These are phyloP conservation scores for Elegia similella DNA, from an alignment of 2,888 invertebrate genomes.

Conservation along the genomic window DNA sequence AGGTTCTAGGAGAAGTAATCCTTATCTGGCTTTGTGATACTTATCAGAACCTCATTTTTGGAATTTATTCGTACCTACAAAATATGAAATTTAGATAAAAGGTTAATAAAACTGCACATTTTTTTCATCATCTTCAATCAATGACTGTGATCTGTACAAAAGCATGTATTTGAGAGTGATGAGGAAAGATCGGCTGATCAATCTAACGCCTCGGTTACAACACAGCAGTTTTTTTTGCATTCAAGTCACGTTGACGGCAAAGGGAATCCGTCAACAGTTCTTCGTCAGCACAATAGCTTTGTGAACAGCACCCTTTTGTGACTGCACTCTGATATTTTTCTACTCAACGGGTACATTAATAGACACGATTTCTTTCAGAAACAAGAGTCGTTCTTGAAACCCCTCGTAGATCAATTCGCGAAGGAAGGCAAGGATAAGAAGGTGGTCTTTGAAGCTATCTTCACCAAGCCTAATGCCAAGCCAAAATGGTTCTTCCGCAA, in stretches of 20 bases:
- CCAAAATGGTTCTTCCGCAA: conserved; percentile 96
- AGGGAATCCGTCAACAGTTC: conserved; percentile 46
- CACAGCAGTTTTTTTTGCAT: conserved; percentile 62
- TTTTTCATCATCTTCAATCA: neutral
- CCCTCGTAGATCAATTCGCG: conserved; percentile 95
- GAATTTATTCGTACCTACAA: neutral
- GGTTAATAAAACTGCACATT: neutral
- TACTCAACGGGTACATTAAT: conserved; percentile 45
- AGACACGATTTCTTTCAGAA: conserved; percentile 84
- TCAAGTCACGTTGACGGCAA: conserved; percentile 52
- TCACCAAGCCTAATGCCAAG: conserved; percentile 97
- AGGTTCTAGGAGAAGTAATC: too few relatives aligned
- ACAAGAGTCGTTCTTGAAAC: conserved; percentile 96
- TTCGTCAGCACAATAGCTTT: conserved; percentile 69
- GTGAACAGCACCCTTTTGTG: conserved; percentile 73
- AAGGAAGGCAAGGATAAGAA: conserved; percentile 98
- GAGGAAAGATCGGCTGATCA: conserved; percentile 64
- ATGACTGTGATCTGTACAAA: conserved; percentile 58
- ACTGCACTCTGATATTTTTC: conserved; percentile 45
- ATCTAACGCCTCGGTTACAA: conserved; percentile 71
- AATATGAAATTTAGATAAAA: neutral
- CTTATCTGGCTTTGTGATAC: too few relatives aligned
- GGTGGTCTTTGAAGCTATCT: conserved; percentile 95
- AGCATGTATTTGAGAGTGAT: conserved; percentile 68
- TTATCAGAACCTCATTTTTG: neutral